These are phyloP conservation scores for Apis laboriosa DNA, from an alignment of 1,140 invertebrate genomes.

Conservation along the genomic window DNA sequence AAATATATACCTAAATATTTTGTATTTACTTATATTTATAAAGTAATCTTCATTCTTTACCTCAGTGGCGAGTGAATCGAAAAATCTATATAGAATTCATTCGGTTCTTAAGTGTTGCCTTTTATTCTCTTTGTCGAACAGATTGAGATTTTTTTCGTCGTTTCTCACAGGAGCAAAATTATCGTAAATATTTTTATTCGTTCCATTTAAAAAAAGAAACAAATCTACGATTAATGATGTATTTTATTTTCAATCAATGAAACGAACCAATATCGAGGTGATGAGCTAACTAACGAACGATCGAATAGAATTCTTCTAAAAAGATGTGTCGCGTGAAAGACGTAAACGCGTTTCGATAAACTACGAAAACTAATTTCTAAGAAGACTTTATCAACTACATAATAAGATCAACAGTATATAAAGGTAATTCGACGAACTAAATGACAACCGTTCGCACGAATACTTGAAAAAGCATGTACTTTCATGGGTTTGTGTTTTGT, in stretches of 20 bases:
- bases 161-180: conserved; percentile 10
- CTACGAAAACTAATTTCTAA: conserved; percentile 10
- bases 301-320: neutral
- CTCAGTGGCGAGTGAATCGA: conserved; percentile 66
- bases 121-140: conserved; percentile 38
- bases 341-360: neutral
- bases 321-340: neutral
- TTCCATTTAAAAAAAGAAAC: neutral
- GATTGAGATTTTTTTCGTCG: conserved; percentile 49
- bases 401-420: conserved; percentile 15
- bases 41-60: conserved; percentile 28
- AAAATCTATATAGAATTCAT: conserved; percentile 64
- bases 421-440: conserved; percentile 57
- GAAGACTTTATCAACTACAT: neutral
- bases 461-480: conserved; percentile 77
- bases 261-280: neutral
- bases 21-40: conserved; percentile 39
- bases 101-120: conserved; percentile 30
- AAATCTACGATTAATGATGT: neutral
- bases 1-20: conserved; percentile 54
- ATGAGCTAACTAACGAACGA: conserved; percentile 16
- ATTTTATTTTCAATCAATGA: neutral
- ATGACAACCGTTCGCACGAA: conserved; percentile 58
- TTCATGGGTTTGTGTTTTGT: conserved; percentile 80
- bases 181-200: neutral